phyloP scores from a whole-genome alignment of 2,797 vertebrate species.

The Prionace glauca region DNA sequence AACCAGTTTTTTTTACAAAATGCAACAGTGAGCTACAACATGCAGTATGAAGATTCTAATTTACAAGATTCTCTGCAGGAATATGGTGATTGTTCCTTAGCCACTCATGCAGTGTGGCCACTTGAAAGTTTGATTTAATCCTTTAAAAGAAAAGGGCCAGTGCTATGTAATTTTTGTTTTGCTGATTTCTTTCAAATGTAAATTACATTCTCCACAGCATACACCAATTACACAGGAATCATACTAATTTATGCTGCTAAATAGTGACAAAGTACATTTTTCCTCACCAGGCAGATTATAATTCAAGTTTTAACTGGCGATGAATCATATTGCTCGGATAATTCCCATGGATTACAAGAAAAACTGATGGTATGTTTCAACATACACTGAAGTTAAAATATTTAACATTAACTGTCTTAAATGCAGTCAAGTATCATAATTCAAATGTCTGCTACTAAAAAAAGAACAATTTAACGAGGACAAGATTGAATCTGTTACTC shows the following conservation, averaged over 20 bases:
- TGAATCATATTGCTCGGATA: slow-evolving; percentile 2
- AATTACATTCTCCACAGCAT: neutral
- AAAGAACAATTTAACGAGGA: neutral
- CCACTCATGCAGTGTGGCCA: neutral
- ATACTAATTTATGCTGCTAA: neutral
- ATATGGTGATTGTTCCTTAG: neutral
- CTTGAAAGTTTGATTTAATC: slow-evolving; percentile 16
- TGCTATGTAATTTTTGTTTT: neutral
- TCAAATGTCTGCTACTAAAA: slow-evolving; percentile 18
- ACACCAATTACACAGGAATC: neutral
- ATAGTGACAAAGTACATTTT: slow-evolving; percentile 12
- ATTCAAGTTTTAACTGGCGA: neutral
- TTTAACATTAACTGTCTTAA: slow-evolving; percentile 11
- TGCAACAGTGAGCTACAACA: neutral
- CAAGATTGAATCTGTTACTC: slow-evolving; percentile 12
- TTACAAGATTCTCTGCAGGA: neutral
- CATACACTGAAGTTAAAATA: slow-evolving; percentile 13
- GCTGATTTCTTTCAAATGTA: neutral
- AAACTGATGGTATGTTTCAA: neutral
- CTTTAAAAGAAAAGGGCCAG: neutral
- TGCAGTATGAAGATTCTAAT: neutral
- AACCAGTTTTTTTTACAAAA: slow-evolving; percentile 2
- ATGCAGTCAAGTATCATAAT: slow-evolving; percentile 37
- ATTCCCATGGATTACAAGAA: neutral
- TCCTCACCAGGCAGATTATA: neutral